A percentile compares a stretch with the other conserved stretches of the same genome.
These are phyloP conservation scores for Machimus rusticus DNA, from an alignment of 2,888 invertebrate species.

Conservation along the genomic window DNA sequence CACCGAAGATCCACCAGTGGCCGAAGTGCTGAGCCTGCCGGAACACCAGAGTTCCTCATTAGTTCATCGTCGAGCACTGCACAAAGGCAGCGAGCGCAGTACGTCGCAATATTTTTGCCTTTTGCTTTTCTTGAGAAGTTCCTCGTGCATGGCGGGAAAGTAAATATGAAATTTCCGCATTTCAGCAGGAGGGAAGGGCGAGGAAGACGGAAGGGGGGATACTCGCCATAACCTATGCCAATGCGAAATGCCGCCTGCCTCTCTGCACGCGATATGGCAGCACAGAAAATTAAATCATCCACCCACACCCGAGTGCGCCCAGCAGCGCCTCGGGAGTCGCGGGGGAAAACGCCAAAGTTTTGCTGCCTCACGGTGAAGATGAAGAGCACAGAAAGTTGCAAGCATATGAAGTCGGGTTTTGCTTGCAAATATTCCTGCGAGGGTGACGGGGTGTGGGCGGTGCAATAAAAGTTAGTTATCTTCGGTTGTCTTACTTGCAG, in stretches of 20 bases:
- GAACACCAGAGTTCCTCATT: neutral
- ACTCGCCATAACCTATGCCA: constrained; percentile 16
- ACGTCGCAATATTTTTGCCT: too few species aligned
- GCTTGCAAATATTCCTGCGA: neutral
- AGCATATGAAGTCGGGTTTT: neutral
- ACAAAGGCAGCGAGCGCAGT: neutral
- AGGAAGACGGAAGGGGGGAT: neutral
- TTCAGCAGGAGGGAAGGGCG: neutral
- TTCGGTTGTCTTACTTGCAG: neutral
- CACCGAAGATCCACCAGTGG: neutral
- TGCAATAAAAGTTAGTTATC: constrained; percentile 17
- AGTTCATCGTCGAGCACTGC: neutral
- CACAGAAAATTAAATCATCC: constrained; percentile 15
- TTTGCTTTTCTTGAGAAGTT: neutral
- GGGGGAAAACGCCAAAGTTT: neutral
- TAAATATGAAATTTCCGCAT: constrained; percentile 23
- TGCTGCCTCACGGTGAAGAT: neutral
- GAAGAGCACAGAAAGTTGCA: neutral
- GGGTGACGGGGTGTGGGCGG: neutral
- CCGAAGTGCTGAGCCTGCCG: neutral
- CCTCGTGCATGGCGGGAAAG: constrained; percentile 11
- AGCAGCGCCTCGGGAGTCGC: neutral
- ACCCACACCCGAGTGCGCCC: neutral
- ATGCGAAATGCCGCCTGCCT: neutral
- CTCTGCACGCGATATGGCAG: neutral